These are phyloP conservation scores for Erannis defoliaria DNA, from an alignment of 2,888 invertebrate genomes.

Conservation along the genomic window DNA sequence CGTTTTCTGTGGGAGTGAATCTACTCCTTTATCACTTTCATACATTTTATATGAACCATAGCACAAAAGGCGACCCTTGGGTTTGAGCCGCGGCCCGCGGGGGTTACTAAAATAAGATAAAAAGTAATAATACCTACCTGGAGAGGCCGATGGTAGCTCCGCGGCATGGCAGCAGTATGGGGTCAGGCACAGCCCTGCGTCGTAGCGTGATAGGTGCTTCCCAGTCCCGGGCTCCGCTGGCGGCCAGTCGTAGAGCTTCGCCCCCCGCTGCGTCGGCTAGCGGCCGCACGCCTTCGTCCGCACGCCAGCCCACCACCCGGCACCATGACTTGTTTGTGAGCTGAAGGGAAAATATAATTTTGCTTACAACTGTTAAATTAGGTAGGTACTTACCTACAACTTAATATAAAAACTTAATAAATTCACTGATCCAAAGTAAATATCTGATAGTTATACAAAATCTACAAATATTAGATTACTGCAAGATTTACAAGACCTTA, in stretches of 20 bases:
- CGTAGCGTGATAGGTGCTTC: conserved; percentile 92
- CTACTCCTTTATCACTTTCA: too few relatives aligned
- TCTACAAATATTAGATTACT: too few relatives aligned
- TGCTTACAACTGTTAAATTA: too few relatives aligned
- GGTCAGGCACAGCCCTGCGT: conserved; percentile 93
- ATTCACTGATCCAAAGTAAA: too few relatives aligned
- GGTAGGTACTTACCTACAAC: too few relatives aligned
- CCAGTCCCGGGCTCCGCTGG: conserved; percentile 89
- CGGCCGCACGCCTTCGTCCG: conserved; percentile 71
- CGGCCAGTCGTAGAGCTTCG: conserved; percentile 83
- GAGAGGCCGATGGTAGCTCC: conserved; percentile 74
- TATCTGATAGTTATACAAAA: too few relatives aligned
- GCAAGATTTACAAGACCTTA: too few relatives aligned
- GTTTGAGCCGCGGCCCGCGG: too few relatives aligned
- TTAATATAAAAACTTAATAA: too few relatives aligned
- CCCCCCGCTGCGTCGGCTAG: conserved; percentile 77
- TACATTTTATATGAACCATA: too few relatives aligned
- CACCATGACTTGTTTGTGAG: conserved; percentile 96
- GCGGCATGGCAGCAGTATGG: conserved; percentile 78
- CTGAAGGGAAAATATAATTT: conserved; percentile 76
- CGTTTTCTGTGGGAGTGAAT: too few relatives aligned
- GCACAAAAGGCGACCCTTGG: too few relatives aligned
- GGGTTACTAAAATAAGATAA: neutral
- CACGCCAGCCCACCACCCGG: conserved; percentile 90
- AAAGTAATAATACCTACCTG: conserved; percentile 55